Percentiles rank a stretch among this genome's conserved stretches.
Conservation (phyloP, 1,140 invertebrate species). For the Drosophila pectinifera region DNA sequence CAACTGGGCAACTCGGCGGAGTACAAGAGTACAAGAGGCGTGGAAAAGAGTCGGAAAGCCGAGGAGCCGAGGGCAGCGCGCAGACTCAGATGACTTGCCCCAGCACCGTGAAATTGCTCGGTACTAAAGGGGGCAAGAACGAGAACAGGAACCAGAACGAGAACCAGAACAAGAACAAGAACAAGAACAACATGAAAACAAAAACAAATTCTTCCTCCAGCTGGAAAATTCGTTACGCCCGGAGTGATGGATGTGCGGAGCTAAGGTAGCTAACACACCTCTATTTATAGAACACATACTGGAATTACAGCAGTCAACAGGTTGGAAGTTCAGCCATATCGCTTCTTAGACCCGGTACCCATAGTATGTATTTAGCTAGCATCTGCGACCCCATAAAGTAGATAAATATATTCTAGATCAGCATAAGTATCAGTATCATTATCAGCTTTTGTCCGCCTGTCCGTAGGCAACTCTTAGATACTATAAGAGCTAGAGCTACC, state of each 20-base stretch:
- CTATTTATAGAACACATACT: constrained; percentile 38
- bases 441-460: no score
- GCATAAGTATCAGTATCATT: no score
- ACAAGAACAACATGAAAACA: constrained; percentile 11
- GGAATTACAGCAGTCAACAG: constrained; percentile 30
- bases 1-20: constrained; percentile 18
- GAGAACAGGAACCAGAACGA: not conserved
- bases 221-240: constrained; percentile 63
- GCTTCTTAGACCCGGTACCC: not conserved
- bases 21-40: constrained; percentile 16
- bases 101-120: constrained; percentile 13
- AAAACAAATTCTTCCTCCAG: constrained; percentile 18
- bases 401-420: no score
- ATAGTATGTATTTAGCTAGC: no score
- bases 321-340: constrained; percentile 13
- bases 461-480: no score
- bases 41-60: constrained; percentile 22
- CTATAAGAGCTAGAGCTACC: no score
- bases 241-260: constrained; percentile 24
- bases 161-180: not conserved
- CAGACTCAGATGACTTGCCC: constrained; percentile 56
- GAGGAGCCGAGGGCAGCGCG: constrained; percentile 46
- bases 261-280: constrained; percentile 1
- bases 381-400: no score
- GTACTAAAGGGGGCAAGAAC: constrained; percentile 9